Conservation (phyloP, 2,113 vertebrate genomes). For the Halcyon malimbica region DNA sequence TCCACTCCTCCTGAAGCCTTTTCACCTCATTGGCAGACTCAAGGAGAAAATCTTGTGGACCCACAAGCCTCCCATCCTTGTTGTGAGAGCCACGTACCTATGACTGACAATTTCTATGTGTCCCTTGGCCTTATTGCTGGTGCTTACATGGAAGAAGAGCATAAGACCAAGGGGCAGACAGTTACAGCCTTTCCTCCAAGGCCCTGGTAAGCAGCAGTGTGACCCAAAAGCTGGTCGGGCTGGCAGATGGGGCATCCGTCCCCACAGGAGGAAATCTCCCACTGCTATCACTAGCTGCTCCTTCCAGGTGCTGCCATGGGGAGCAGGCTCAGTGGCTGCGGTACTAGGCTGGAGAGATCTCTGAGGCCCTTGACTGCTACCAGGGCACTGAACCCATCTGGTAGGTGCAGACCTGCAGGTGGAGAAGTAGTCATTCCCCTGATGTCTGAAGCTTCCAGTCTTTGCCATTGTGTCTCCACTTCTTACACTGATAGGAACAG, state of each 20-base stretch:
- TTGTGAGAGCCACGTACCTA: neutral
- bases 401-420: neutral
- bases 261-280: neutral
- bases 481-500: neutral
- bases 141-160: neutral
- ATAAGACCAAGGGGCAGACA: neutral
- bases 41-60: neutral
- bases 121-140: neutral
- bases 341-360: neutral
- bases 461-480: neutral
- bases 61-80: neutral
- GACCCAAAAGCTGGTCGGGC: neutral
- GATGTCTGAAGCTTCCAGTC: neutral
- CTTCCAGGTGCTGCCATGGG: neutral
- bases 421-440: neutral
- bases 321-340: accelerated
- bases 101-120: neutral
- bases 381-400: neutral
- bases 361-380: neutral
- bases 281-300: neutral
- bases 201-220: neutral
- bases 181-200: neutral
- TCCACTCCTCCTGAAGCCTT: neutral
- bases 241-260: neutral
- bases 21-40: neutral